Percentiles rank a stretch among this genome's conserved stretches.
Conservation (phyloP, 1,140 invertebrate species). For the Pseudoatta argentina region DNA sequence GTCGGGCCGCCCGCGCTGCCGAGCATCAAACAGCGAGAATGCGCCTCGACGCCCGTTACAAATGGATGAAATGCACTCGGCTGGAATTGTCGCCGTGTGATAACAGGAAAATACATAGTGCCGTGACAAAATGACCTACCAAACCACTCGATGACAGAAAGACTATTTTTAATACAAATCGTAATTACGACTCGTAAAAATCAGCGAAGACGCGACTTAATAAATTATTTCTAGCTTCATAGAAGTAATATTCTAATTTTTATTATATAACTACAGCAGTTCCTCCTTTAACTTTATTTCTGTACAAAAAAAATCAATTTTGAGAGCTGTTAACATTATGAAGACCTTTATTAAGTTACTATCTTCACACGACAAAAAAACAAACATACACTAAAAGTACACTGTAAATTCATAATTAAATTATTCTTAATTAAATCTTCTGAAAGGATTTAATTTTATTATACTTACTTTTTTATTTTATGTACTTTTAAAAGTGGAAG, state of each 20-base stretch:
- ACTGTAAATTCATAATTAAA: neutral
- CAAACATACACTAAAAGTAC: neutral
- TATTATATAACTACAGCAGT: neutral
- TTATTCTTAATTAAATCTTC: neutral
- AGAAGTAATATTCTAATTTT: constrained; percentile 1
- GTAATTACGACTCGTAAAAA: neutral
- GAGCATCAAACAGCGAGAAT: constrained; percentile 44
- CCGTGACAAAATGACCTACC: neutral
- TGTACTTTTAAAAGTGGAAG: neutral
- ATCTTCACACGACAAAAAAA: neutral
- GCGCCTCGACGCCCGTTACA: constrained; percentile 21
- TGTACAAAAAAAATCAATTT: neutral
- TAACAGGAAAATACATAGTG: neutral
- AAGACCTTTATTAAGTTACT: neutral
- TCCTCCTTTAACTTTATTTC: neutral
- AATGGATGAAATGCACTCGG: constrained; percentile 28
- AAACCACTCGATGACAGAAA: neutral
- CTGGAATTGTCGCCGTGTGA: constrained; percentile 16
- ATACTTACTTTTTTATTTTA: neutral
- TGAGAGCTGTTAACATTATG: neutral
- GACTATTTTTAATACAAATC: neutral
- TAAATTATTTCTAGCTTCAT: neutral
- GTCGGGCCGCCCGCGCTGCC: constrained; percentile 75
- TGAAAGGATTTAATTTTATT: neutral
- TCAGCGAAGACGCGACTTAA: too few relatives aligned